Evolutionary conservation across 2,797 vertebrate species (phyloP).

Genomic region (Anableps anableps): DNA sequence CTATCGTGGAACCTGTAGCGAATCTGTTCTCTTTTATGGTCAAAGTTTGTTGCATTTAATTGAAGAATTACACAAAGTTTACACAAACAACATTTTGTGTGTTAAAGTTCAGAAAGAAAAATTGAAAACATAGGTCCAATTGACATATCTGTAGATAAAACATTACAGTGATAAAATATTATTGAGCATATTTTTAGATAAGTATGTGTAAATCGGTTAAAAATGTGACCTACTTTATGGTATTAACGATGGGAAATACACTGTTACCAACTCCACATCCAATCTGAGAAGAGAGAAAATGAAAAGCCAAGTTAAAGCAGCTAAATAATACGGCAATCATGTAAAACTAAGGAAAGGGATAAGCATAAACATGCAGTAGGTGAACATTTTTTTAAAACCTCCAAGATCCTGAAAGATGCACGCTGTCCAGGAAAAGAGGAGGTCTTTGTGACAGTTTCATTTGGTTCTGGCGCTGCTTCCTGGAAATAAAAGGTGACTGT

Average conservation of each 20-base stretch:
- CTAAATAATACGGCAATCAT: conserved; percentile 1
- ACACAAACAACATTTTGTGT: background rate
- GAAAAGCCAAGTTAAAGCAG: background rate
- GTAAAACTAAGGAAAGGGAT: background rate
- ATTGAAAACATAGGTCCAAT: background rate
- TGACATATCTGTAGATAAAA: background rate
- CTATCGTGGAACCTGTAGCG: background rate
- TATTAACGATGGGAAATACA: conserved; percentile 89
- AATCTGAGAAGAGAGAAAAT: conserved; percentile 80
- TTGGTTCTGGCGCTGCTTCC: conserved; percentile 24
- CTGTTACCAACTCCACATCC: conserved; percentile 95
- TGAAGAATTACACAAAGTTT: background rate
- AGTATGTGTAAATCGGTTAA: background rate
- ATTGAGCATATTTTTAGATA: background rate
- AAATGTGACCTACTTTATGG: conserved; percentile 82
- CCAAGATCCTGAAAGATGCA: conserved; percentile 88
- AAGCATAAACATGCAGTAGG: background rate
- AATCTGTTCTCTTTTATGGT: background rate
- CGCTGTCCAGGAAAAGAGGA: conserved; percentile 83
- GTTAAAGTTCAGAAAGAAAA: background rate
- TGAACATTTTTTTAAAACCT: conserved; percentile 75
- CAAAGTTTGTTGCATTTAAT: background rate
- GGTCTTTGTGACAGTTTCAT: conserved; percentile 28
- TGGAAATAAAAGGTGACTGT: conserved; percentile 18
- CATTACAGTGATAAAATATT: background rate